These are phyloP conservation scores for Caenorhabditis latens DNA, from an alignment of 1,140 invertebrate species.

Conservation along the genomic window DNA sequence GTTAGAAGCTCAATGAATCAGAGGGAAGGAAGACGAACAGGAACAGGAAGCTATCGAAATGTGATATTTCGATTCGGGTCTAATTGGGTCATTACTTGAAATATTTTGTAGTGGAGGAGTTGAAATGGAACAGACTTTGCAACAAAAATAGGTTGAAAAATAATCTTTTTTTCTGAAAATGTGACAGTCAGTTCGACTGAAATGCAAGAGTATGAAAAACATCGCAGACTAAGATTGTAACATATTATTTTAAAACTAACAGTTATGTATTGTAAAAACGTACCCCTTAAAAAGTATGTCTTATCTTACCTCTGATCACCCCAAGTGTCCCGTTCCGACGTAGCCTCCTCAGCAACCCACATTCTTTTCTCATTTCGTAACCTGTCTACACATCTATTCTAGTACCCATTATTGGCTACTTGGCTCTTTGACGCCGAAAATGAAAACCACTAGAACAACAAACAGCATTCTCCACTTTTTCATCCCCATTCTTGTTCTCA, in stretches of 20 bases:
- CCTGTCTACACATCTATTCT: not conserved
- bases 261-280: too few relatives aligned
- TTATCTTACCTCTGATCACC: too few relatives aligned
- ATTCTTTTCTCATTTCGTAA: not conserved
- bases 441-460: not conserved
- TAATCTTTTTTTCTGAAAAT: too few relatives aligned
- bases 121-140: not conserved
- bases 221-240: too few relatives aligned
- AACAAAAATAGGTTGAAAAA: too few relatives aligned
- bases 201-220: too few relatives aligned
- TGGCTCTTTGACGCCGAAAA: not conserved
- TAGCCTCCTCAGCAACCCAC: too few relatives aligned
- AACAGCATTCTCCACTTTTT: not conserved
- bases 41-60: constrained; percentile 34
- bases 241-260: too few relatives aligned
- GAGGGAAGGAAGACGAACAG: not conserved
- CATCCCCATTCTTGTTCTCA: not conserved
- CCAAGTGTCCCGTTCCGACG: too few relatives aligned
- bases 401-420: not conserved
- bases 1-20: constrained; percentile 19
- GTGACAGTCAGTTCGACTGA: too few relatives aligned
- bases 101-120: not conserved
- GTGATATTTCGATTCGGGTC: not conserved
- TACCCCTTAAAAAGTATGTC: too few relatives aligned
- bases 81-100: not conserved